A percentile compares a stretch with the other conserved stretches of the same genome.
Conservation (phyloP, 2,113 vertebrate genomes). For the Dicerorhinus sumatrensis region DNA sequence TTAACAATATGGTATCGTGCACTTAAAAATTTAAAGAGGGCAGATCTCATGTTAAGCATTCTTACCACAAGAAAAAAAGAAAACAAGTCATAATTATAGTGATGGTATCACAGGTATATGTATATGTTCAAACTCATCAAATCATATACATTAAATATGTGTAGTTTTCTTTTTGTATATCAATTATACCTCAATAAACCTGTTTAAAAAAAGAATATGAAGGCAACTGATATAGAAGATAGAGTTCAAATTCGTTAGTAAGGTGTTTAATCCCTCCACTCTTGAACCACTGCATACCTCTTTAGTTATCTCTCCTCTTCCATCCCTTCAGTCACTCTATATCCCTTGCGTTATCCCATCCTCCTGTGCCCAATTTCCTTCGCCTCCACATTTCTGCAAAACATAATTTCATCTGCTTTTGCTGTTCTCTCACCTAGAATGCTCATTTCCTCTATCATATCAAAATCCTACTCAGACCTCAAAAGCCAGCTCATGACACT, state of each 20-base stretch:
- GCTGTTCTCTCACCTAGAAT: not conserved
- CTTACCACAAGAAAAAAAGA: not conserved
- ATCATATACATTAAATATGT: not conserved
- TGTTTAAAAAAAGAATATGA: not conserved
- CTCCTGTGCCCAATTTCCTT: not conserved
- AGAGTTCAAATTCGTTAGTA: not conserved
- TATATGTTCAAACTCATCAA: not conserved
- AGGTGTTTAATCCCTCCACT: not conserved
- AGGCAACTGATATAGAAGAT: not conserved
- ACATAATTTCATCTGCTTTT: not conserved
- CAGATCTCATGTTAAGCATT: not conserved
- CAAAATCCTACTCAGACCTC: constrained; percentile 24
- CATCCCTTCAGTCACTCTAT: not conserved
- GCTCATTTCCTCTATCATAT: not conserved
- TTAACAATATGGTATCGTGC: not conserved
- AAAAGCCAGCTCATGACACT: not conserved
- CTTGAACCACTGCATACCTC: not conserved
- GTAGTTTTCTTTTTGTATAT: not conserved
- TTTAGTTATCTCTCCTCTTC: not conserved
- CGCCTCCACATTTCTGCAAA: not conserved
- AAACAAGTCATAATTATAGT: not conserved
- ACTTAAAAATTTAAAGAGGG: not conserved
- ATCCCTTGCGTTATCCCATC: not conserved
- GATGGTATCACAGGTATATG: not conserved
- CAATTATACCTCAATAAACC: not conserved